phyloP scores from a whole-genome alignment of 2,888 invertebrate species.

The Ctenicera cuprea region DNA sequence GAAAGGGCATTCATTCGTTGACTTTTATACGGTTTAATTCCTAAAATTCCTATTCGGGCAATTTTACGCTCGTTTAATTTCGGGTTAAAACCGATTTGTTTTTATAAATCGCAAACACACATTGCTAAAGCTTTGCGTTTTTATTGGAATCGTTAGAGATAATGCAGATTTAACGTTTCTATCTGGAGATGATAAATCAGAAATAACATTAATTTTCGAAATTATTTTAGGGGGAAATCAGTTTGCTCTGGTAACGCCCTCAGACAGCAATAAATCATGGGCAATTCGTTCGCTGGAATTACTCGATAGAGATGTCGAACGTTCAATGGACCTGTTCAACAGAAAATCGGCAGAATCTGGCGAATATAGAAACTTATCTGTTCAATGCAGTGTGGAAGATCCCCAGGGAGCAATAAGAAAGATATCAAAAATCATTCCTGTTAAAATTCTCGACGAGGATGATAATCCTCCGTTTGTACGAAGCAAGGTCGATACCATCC shows the following conservation, averaged over 20 bases:
- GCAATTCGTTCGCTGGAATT: conserved; percentile 68
- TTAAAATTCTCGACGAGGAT: conserved; percentile 75
- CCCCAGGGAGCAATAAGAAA: conserved; percentile 67
- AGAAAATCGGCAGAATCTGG: conserved; percentile 69
- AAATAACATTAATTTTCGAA: conserved; percentile 25
- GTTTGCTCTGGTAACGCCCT: conserved; percentile 59
- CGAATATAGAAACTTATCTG: conserved; percentile 63
- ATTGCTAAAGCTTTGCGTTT: no score
- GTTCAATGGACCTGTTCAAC: conserved; percentile 68
- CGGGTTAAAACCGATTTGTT: conserved; percentile 14
- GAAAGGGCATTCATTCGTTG: background rate
- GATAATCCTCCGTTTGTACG: conserved; percentile 72
- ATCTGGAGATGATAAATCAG: conserved; percentile 21
- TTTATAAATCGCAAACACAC: background rate
- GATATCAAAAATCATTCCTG: conserved; percentile 66
- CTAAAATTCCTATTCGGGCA: background rate
- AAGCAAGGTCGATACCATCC: conserved; percentile 62
- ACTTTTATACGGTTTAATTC: no score
- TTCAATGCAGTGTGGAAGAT: conserved; percentile 72
- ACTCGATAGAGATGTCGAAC: conserved; percentile 59
- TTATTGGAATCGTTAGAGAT: conserved; percentile 1
- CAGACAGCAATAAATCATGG: conserved; percentile 60
- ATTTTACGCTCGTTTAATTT: conserved; percentile 6
- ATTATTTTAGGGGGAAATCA: conserved; percentile 55
- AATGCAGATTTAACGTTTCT: conserved; percentile 31